phyloP scores from a whole-genome alignment of 2,888 invertebrate genomes.

The Ichneumoninae sp. region DNA sequence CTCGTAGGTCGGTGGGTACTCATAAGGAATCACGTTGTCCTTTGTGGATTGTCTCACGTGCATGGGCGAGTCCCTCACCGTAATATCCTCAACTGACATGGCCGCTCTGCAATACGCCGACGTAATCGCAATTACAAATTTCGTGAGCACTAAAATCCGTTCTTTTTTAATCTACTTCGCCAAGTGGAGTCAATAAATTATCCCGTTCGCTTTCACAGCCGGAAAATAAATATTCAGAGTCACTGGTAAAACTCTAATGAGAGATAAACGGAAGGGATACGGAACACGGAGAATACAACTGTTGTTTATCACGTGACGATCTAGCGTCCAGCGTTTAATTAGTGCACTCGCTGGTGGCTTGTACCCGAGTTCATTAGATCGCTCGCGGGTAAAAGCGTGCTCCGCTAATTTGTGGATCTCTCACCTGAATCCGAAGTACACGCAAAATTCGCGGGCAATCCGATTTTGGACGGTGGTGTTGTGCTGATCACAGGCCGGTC shows the following conservation, averaged over 20 bases:
- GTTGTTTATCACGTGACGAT: slow-evolving; percentile 3
- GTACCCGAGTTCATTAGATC: not conserved
- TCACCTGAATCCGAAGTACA: slow-evolving; percentile 89
- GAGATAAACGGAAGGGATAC: not conserved
- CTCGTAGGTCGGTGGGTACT: slow-evolving; percentile 63
- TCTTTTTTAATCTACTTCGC: not conserved
- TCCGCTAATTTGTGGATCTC: slow-evolving; percentile 21
- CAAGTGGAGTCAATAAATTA: not conserved
- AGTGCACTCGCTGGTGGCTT: not conserved
- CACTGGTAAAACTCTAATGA: not conserved
- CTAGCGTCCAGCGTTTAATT: slow-evolving; percentile 1
- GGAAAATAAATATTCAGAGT: not conserved
- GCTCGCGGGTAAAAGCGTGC: not conserved
- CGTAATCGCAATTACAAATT: not conserved
- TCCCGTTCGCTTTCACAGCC: not conserved
- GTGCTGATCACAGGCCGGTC: slow-evolving; percentile 86
- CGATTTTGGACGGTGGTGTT: slow-evolving; percentile 81
- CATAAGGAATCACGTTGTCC: slow-evolving; percentile 47
- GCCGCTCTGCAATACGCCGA: slow-evolving; percentile 74
- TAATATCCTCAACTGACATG: slow-evolving; percentile 72
- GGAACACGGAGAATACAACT: not conserved
- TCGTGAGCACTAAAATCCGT: not conserved
- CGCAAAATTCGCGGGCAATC: slow-evolving; percentile 86
- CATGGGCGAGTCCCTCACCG: slow-evolving; percentile 61
- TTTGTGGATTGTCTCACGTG: slow-evolving; percentile 45